Conservation (phyloP, 2,888 invertebrate genomes). For the Pachydiplax longipennis region DNA sequence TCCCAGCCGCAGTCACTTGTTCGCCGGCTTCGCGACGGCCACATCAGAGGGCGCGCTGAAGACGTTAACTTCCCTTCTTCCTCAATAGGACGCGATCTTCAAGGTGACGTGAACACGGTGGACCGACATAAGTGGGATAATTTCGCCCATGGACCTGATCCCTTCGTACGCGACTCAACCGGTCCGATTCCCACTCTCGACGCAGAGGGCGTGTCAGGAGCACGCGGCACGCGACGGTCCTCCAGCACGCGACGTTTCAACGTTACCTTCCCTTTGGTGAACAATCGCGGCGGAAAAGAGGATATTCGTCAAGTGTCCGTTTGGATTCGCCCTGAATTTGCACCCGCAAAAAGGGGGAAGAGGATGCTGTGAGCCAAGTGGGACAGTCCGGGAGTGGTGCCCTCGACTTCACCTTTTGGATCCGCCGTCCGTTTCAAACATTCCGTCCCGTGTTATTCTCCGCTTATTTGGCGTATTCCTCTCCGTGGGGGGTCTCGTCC, state of each 20-base stretch:
- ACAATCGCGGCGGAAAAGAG: not conserved
- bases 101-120: not conserved
- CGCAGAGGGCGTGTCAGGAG: not conserved
- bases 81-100: not conserved
- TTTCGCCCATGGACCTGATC: not conserved
- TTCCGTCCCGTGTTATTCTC: not conserved
- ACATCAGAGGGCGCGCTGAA: not conserved
- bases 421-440: not conserved
- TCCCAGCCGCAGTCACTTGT: constrained; percentile 29
- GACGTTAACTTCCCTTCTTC: not conserved
- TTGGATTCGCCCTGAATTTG: not conserved
- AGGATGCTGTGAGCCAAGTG: not conserved
- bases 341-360: not conserved
- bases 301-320: not conserved
- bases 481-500: not conserved
- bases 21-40: constrained; percentile 37
- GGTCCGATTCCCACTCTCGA: not conserved
- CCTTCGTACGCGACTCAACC: no score
- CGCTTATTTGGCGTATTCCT: not conserved
- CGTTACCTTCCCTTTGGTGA: not conserved
- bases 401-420: not conserved
- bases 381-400: not conserved
- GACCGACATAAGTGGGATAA: not conserved
- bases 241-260: not conserved
- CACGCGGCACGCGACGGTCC: not conserved